Conservation (phyloP, 2,113 vertebrate species). For the Antidorcas marsupialis region DNA sequence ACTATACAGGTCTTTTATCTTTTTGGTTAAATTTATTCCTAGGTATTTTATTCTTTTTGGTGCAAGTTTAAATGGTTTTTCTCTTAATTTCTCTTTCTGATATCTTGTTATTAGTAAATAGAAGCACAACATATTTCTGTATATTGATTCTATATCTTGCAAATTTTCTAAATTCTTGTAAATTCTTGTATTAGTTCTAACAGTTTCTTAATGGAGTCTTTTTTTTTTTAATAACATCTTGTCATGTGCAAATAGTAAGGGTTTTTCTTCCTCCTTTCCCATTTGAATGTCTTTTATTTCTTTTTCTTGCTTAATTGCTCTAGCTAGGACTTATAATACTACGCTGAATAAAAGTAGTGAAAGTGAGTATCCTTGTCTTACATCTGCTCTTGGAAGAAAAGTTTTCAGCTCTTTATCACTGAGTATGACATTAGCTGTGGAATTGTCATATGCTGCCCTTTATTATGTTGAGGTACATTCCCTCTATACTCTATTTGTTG, state of each 20-base stretch:
- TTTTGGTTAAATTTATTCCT: background rate
- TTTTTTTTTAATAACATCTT: background rate
- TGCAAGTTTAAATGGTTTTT: background rate
- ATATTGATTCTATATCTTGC: background rate
- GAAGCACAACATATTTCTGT: background rate
- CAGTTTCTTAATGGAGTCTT: background rate
- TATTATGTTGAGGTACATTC: background rate
- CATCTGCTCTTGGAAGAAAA: background rate
- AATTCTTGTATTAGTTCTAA: background rate
- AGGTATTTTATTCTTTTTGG: background rate
- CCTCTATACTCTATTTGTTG: background rate
- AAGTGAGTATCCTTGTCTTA: background rate
- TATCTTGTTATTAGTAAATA: background rate
- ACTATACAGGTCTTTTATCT: background rate
- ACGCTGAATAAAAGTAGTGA: background rate
- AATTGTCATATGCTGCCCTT: background rate
- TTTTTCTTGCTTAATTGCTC: background rate
- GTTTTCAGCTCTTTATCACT: background rate
- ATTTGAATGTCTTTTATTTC: background rate
- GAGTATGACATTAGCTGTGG: background rate
- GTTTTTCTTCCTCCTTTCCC: background rate
- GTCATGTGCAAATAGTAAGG: background rate
- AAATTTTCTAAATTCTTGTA: background rate
- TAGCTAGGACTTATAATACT: background rate
- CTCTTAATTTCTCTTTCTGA: background rate